phyloP scores from a whole-genome alignment of 2,888 invertebrate species.

The Pinctada fucata region DNA sequence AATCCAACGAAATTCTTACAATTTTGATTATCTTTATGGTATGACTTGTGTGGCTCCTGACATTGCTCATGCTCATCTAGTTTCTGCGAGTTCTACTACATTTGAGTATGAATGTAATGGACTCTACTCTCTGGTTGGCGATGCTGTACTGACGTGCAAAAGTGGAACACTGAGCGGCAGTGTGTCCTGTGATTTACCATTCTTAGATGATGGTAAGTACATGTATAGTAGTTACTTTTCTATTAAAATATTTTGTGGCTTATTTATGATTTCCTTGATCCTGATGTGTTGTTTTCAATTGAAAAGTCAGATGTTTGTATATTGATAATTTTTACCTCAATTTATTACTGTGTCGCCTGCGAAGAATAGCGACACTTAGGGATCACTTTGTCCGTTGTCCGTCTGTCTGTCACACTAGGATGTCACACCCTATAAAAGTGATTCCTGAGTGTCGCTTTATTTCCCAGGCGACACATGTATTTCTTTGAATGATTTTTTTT shows the following conservation, averaged over 20 bases:
- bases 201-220: constrained; percentile 29
- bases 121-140: constrained; percentile 24
- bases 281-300: too few species aligned
- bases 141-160: constrained; percentile 3
- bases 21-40: neutral
- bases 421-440: too few species aligned
- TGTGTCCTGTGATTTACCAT: constrained; percentile 19
- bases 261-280: too few species aligned
- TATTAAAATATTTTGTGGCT: too few species aligned
- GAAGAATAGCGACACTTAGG: too few species aligned
- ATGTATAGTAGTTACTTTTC: neutral
- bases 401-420: too few species aligned
- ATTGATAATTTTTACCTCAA: too few species aligned
- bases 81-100: neutral
- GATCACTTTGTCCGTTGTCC: too few species aligned
- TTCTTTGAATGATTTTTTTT: neutral
- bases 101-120: constrained; percentile 24
- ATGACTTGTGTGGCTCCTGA: neutral
- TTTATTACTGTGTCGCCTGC: too few species aligned
- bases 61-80: constrained; percentile 6
- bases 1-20: too few species aligned
- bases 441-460: too few species aligned
- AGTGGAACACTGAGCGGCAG: neutral
- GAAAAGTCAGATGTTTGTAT: too few species aligned
- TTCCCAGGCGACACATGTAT: neutral